These are phyloP conservation scores for Hypena proboscidalis DNA, from an alignment of 2,888 invertebrate species.

Conservation along the genomic window DNA sequence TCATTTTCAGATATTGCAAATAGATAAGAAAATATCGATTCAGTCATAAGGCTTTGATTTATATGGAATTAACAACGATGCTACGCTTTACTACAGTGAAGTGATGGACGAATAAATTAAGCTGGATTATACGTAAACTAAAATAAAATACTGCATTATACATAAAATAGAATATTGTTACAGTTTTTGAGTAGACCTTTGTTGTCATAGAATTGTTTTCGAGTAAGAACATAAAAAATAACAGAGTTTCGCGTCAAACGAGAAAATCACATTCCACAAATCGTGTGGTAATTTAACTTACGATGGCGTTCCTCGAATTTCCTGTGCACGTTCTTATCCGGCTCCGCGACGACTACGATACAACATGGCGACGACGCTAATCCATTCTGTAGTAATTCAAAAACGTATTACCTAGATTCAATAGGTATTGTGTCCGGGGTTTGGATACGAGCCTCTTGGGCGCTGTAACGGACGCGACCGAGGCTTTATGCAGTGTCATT, in stretches of 20 bases:
- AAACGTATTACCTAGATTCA: conserved; percentile 65
- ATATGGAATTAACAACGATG: no score
- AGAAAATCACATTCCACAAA: conserved; percentile 18
- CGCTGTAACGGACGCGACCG: conserved; percentile 58
- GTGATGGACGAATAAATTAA: no score
- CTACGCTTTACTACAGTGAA: no score
- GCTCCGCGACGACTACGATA: conserved; percentile 7
- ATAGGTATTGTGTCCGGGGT: conserved; percentile 57
- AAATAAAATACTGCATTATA: no score
- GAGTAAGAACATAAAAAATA: neutral
- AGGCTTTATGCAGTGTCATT: conserved; percentile 68
- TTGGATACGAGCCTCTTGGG: conserved; percentile 65
- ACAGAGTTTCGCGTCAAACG: conserved; percentile 8
- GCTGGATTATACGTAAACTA: no score
- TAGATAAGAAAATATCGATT: neutral
- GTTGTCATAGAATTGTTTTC: neutral
- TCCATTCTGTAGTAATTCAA: conserved; percentile 58
- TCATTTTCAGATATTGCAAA: conserved; percentile 56
- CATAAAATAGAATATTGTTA: no score
- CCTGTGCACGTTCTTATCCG: conserved; percentile 27
- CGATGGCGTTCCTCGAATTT: conserved; percentile 37
- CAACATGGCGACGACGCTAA: conserved; percentile 30
- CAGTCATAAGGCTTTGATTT: no score
- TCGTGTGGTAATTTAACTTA: conserved; percentile 34
- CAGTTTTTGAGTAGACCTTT: neutral